Evolutionary conservation across 2,113 vertebrate genomes (phyloP).

Genomic region (Podiceps cristatus): DNA sequence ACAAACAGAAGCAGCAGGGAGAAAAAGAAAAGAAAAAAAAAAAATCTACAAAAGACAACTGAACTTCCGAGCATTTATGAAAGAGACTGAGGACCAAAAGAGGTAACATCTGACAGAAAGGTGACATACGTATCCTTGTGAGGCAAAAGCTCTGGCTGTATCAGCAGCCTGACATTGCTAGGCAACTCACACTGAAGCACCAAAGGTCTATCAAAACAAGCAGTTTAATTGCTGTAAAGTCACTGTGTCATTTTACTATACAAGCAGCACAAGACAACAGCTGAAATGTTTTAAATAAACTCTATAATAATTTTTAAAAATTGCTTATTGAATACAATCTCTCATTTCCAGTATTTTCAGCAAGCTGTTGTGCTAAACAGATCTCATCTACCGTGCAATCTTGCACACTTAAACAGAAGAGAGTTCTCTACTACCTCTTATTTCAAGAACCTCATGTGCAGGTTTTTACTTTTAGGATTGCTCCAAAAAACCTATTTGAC

Average conservation of each 20-base stretch:
- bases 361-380: background rate
- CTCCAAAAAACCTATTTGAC: background rate
- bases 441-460: background rate
- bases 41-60: background rate
- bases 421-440: background rate
- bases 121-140: fast-evolving
- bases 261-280: background rate
- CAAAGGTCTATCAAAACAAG: background rate
- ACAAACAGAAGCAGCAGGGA: background rate
- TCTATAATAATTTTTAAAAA: background rate
- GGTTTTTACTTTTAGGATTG: background rate
- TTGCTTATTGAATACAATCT: background rate
- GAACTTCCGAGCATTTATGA: background rate
- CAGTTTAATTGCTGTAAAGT: background rate
- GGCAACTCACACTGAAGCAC: background rate
- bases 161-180: background rate
- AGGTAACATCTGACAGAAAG: background rate
- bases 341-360: background rate
- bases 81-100: background rate
- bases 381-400: background rate
- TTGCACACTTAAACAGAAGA: background rate
- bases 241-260: background rate
- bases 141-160: background rate
- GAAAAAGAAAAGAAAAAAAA: background rate
- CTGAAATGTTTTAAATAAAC: background rate